A percentile compares a stretch with the other conserved stretches of the same genome.
Evolutionary conservation across 2,797 vertebrate species (phyloP).

Genomic region (Stomatorhinus walkeri): DNA sequence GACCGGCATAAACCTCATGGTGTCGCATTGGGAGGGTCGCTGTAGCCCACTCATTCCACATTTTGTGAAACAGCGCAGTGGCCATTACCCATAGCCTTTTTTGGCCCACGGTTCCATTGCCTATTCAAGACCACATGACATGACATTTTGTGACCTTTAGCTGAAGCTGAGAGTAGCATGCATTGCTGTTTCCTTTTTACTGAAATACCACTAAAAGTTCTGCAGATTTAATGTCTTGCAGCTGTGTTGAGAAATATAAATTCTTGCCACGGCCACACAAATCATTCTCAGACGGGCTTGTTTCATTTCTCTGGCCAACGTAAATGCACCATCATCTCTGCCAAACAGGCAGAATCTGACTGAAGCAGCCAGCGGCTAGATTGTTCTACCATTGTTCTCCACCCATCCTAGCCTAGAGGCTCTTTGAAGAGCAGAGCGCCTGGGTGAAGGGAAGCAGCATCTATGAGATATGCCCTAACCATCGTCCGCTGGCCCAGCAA

Average conservation of each 20-base stretch:
- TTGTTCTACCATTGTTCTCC: constrained; percentile 18
- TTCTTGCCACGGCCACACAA: constrained; percentile 36
- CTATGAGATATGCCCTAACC: neutral
- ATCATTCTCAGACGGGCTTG: constrained; percentile 22
- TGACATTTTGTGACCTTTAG: constrained; percentile 34
- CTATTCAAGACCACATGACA: neutral
- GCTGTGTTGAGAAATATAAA: constrained; percentile 39
- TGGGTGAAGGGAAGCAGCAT: constrained; percentile 4
- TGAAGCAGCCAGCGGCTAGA: neutral
- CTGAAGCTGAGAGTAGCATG: constrained; percentile 11
- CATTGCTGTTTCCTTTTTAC: constrained; percentile 32
- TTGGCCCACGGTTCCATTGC: constrained; percentile 1
- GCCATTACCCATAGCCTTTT: neutral
- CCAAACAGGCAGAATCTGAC: neutral
- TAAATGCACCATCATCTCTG: neutral
- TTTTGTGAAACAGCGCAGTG: neutral
- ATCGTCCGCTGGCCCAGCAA: constrained; percentile 11
- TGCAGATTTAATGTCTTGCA: constrained; percentile 44
- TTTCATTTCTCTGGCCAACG: constrained; percentile 3
- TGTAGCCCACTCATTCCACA: neutral
- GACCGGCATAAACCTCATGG: neutral
- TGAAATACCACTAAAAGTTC: constrained; percentile 30
- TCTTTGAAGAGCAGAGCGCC: neutral
- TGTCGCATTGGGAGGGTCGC: neutral
- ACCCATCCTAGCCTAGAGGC: neutral